Conservation (phyloP, 2,113 vertebrate species). For the Vidua chalybeata region DNA sequence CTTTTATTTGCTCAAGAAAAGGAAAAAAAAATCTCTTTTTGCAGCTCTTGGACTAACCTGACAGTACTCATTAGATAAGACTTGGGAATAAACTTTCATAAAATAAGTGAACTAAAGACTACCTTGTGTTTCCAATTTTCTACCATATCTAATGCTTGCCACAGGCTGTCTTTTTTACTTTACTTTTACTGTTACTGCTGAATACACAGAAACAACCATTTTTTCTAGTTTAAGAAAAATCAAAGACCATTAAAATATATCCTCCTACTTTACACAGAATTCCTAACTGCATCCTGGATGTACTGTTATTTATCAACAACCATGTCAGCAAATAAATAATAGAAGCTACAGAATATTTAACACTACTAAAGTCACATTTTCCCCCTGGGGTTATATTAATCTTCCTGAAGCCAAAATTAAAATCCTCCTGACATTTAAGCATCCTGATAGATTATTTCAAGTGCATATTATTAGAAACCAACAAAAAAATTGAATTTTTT, state of each 20-base stretch:
- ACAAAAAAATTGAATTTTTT: background rate
- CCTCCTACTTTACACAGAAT: background rate
- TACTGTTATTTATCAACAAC: background rate
- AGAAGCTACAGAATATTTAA: background rate
- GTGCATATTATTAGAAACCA: background rate
- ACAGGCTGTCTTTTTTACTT: background rate
- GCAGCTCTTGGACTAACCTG: background rate
- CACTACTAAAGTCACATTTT: background rate
- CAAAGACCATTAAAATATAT: background rate
- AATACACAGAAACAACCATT: background rate
- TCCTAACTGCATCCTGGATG: background rate
- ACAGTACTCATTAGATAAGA: background rate
- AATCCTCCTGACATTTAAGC: constrained; percentile 27
- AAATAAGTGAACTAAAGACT: background rate
- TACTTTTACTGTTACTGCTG: background rate
- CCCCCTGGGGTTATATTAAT: constrained; percentile 1
- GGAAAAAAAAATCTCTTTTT: background rate
- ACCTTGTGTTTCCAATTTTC: background rate
- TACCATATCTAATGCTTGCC: background rate
- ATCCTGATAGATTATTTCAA: constrained; percentile 31
- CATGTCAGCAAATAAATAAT: background rate
- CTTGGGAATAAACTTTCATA: background rate
- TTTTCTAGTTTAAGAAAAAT: background rate
- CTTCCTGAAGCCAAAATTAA: constrained; percentile 42
- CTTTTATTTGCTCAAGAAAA: background rate